phyloP scores from a whole-genome alignment of 2,888 invertebrate species.

The Automeris io region DNA sequence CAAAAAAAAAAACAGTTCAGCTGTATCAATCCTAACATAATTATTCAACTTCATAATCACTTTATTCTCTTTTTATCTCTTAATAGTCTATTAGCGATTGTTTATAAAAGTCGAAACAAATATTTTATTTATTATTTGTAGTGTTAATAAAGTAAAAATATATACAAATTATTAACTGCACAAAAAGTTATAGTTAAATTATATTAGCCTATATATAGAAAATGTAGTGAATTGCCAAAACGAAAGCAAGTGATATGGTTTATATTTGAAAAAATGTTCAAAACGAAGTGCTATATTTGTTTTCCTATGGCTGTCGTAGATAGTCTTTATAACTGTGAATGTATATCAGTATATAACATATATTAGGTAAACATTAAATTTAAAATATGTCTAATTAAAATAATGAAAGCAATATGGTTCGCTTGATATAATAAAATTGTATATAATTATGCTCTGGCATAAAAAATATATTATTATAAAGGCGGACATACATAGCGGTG shows the following conservation, averaged over 20 bases:
- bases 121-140: not conserved
- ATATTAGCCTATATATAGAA: conserved; percentile 12
- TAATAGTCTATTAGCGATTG: too few species aligned
- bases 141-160: not conserved
- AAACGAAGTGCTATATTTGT: conserved; percentile 2
- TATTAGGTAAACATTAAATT: conserved; percentile 11
- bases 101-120: too few species aligned
- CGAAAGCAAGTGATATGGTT: conserved; percentile 17
- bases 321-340: conserved; percentile 5
- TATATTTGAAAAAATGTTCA: conserved; percentile 11
- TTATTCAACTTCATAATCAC: too few species aligned
- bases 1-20: too few species aligned
- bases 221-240: conserved; percentile 26
- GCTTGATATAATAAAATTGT: conserved; percentile 45
- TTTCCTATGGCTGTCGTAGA: conserved; percentile 4
- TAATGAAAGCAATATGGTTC: conserved; percentile 54
- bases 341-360: conserved; percentile 6
- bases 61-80: too few species aligned
- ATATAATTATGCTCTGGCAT: conserved; percentile 30
- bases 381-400: conserved; percentile 13
- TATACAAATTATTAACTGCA: not conserved
- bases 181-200: conserved; percentile 1
- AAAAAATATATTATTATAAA: conserved; percentile 12
- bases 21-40: too few species aligned
- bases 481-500: not conserved